Evolutionary conservation across 2,888 invertebrate species (phyloP).

Genomic region (Diloba caeruleocephala): DNA sequence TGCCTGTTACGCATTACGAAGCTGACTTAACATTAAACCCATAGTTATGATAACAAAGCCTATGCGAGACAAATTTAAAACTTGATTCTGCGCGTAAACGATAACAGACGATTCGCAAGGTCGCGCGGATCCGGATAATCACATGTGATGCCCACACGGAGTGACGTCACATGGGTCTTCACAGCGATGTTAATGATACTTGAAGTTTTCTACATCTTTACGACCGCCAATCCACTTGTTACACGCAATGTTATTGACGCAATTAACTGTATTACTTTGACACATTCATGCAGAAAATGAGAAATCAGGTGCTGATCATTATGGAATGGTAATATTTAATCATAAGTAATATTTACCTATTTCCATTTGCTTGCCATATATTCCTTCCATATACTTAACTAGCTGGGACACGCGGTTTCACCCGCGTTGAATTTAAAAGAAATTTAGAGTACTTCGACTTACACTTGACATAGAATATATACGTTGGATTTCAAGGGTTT

Average conservation of each 20-base stretch:
- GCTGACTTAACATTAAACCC: slow-evolving; percentile 32
- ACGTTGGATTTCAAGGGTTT: too few species aligned
- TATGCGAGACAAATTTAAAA: slow-evolving; percentile 53
- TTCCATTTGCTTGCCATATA: too few species aligned
- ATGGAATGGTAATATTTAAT: neutral
- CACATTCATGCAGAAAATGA: slow-evolving; percentile 14
- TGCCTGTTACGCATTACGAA: slow-evolving; percentile 35
- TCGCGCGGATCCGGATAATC: slow-evolving; percentile 48
- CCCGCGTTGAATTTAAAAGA: too few species aligned
- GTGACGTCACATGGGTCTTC: slow-evolving; percentile 54
- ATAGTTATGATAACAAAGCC: slow-evolving; percentile 49
- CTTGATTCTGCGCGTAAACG: slow-evolving; percentile 40
- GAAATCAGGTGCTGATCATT: neutral
- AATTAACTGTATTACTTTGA: slow-evolving; percentile 24
- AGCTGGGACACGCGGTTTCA: too few species aligned
- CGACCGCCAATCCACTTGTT: slow-evolving; percentile 35
- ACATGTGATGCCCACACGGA: slow-evolving; percentile 39
- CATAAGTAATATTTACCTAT: neutral
- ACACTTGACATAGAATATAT: too few species aligned
- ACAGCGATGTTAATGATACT: slow-evolving; percentile 39
- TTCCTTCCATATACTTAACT: too few species aligned
- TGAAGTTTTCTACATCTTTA: slow-evolving; percentile 32
- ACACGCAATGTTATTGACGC: slow-evolving; percentile 40
- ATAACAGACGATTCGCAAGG: slow-evolving; percentile 52
- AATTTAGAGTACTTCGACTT: too few species aligned